Conservation (phyloP, 2,113 vertebrate genomes). For the Empidonax traillii region DNA sequence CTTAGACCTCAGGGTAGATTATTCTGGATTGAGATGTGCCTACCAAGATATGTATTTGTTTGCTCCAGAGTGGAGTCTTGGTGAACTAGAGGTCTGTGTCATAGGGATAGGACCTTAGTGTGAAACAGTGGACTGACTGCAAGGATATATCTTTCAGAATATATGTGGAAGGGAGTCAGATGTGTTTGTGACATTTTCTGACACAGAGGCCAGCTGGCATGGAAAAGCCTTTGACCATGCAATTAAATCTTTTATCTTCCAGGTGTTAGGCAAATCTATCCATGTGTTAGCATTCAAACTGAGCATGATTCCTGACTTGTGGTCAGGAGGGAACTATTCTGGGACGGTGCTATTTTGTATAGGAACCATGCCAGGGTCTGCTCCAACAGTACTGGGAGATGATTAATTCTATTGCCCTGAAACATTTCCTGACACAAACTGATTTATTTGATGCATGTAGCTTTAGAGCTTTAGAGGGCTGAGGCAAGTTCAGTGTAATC, state of each 20-base stretch:
- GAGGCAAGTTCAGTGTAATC: neutral
- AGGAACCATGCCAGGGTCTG: neutral
- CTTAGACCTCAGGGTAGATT: neutral
- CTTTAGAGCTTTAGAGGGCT: neutral
- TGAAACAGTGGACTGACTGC: neutral
- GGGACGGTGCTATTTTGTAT: neutral
- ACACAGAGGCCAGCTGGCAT: neutral
- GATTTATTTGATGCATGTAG: neutral
- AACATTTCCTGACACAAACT: neutral
- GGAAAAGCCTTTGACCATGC: neutral
- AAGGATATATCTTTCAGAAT: neutral
- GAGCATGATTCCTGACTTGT: neutral
- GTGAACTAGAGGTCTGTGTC: neutral
- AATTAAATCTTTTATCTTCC: neutral
- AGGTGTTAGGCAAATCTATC: neutral
- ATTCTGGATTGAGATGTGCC: too few relatives aligned
- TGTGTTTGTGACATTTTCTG: neutral
- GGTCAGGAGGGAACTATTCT: neutral
- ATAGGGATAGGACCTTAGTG: neutral
- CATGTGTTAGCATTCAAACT: constrained; percentile 14
- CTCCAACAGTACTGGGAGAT: neutral
- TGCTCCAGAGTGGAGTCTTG: neutral
- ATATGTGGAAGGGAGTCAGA: neutral
- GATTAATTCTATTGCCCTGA: neutral
- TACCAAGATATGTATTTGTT: neutral